Conservation (phyloP, 2,888 invertebrate species). For the Sialis fuliginosa region DNA sequence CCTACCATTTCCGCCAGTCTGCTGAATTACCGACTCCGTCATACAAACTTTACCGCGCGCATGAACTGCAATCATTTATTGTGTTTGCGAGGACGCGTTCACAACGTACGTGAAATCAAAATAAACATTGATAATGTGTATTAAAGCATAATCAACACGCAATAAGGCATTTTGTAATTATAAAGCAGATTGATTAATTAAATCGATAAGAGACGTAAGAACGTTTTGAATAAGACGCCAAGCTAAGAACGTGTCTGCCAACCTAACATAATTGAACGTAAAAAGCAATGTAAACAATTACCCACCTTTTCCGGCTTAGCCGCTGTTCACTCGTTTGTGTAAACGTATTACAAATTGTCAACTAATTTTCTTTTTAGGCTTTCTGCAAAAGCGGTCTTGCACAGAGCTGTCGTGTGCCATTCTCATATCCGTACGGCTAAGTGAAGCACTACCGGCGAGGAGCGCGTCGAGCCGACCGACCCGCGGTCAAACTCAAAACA, state of each 20-base stretch:
- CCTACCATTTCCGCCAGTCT: slow-evolving; percentile 3
- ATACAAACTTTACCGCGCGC: slow-evolving; percentile 11
- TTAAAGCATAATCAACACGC: no score
- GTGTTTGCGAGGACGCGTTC: background rate
- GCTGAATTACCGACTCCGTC: slow-evolving; percentile 14
- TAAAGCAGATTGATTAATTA: no score
- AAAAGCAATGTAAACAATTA: no score
- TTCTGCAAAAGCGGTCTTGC: slow-evolving; percentile 30
- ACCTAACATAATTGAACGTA: no score
- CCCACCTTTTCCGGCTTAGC: slow-evolving; percentile 25
- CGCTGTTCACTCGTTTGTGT: slow-evolving; percentile 21
- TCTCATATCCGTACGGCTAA: slow-evolving; percentile 20
- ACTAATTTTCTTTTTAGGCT: slow-evolving; percentile 35
- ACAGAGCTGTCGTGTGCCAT: slow-evolving; percentile 31
- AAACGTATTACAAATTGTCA: slow-evolving; percentile 29
- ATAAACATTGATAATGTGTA: no score
- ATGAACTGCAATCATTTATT: background rate
- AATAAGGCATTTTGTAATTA: no score
- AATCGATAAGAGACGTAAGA: no score
- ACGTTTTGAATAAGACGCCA: no score
- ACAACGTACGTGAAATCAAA: no score
- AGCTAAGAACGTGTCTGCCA: no score
- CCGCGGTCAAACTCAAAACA: slow-evolving; percentile 19
- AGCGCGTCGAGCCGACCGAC: slow-evolving; percentile 23
- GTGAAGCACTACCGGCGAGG: slow-evolving; percentile 14